Percentiles rank a stretch among this genome's conserved stretches.
Conservation (phyloP, 1,140 invertebrate species). For the Whitmania pigra region DNA sequence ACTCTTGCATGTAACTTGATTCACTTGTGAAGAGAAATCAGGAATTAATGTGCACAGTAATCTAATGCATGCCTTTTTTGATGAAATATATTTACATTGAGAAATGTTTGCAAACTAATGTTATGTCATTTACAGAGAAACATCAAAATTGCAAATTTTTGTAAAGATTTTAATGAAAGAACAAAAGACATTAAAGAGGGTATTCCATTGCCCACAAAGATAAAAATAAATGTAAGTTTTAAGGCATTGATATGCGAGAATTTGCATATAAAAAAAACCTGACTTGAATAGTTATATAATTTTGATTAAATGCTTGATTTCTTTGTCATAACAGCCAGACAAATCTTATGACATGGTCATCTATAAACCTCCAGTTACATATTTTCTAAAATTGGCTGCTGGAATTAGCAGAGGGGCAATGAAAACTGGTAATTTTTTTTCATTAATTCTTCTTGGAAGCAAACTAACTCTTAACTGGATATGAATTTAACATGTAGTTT, state of each 20-base stretch:
- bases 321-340: constrained; percentile 51
- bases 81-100: neutral
- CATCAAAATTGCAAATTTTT: constrained; percentile 87
- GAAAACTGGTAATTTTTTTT: constrained; percentile 47
- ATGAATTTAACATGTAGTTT: constrained; percentile 18
- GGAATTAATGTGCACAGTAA: neutral
- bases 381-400: constrained; percentile 85
- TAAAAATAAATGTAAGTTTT: constrained; percentile 56
- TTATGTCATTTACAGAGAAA: constrained; percentile 56
- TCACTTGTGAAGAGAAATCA: neutral
- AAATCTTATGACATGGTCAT: constrained; percentile 70
- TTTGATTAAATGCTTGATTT: neutral
- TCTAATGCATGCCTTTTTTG: neutral
- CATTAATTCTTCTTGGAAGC: constrained; percentile 5
- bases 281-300: neutral
- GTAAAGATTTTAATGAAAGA: constrained; percentile 92
- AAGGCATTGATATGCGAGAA: neutral
- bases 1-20: neutral
- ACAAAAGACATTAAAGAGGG: constrained; percentile 85
- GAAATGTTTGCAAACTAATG: constrained; percentile 24
- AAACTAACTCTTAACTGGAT: constrained; percentile 1
- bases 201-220: constrained; percentile 68
- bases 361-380: constrained; percentile 68
- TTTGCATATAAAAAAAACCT: neutral
- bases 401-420: constrained; percentile 72